Percentiles rank a stretch among this genome's conserved stretches.
Evolutionary conservation across 1,140 invertebrate genomes (phyloP).

Genomic region (Brachystomella parvula): DNA sequence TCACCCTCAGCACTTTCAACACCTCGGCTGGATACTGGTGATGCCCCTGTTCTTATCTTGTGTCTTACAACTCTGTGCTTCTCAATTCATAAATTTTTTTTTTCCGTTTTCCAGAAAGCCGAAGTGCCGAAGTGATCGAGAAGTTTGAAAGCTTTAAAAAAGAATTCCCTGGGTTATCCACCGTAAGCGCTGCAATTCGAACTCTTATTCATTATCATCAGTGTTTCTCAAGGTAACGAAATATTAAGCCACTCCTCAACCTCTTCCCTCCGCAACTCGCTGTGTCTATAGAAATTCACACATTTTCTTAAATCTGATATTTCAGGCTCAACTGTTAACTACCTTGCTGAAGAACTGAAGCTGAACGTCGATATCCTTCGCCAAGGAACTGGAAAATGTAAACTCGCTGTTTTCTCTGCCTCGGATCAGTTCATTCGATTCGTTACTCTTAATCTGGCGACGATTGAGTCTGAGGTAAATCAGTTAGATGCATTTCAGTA

Average conservation of each 20-base stretch:
- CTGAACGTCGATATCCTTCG: conserved; percentile 15
- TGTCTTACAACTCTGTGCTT: too few relatives aligned
- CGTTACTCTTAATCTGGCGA: conserved; percentile 28
- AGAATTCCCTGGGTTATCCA: not conserved
- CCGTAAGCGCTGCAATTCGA: not conserved
- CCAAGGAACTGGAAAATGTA: conserved; percentile 25
- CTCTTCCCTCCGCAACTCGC: too few relatives aligned
- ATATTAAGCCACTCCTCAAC: too few relatives aligned
- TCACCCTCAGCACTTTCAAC: too few relatives aligned
- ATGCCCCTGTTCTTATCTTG: too few relatives aligned
- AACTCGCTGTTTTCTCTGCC: conserved; percentile 28
- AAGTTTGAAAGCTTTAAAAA: not conserved
- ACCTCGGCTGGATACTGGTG: too few relatives aligned
- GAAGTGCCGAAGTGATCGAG: not conserved
- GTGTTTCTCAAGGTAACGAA: not conserved
- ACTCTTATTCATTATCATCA: conserved; percentile 3
- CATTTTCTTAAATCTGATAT: not conserved
- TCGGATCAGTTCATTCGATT: conserved; percentile 31
- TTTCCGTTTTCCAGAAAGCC: not conserved
- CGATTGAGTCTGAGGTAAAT: conserved; percentile 23
- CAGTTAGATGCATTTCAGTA: not conserved
- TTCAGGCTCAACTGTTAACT: conserved; percentile 30
- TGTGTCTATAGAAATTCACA: too few relatives aligned
- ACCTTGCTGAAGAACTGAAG: conserved; percentile 19
- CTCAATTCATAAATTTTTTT: too few relatives aligned